Base-by-base conservation (phyloP, 2,888 invertebrate genomes). In the Calephelis perditalis region DNA sequence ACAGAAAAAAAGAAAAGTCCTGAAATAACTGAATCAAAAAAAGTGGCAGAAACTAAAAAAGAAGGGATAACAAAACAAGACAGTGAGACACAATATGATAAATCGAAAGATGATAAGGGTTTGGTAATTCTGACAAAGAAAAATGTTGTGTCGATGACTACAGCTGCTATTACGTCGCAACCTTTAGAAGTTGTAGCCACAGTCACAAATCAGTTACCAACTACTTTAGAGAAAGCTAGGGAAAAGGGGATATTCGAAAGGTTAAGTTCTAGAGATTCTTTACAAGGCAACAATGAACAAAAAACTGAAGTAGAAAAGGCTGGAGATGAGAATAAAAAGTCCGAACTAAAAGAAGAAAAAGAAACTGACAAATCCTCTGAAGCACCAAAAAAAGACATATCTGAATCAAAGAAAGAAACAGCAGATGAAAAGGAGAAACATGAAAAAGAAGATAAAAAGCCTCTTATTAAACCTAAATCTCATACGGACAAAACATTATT, bases 131-230 rank as follows among this genome's bases (percentile, higher is more conserved):
- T 91, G 59, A 91, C 91, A 0, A 91, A 91, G 72, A 87, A 88
- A 70, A 91, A 79, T 65, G 82, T 92, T 35, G 84, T 92, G 52
- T 92, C 92, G 15, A 92, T 92, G 92, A 92, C 92, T 11, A 92
- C 92, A 6, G 92, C 92, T 26, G 92, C 92, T 7, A 92, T 92
- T 58, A 91, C 92, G 58, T 86, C 92, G 7, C 92, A 92, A 64
- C 92, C 92, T 2, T 76, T 92, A 63, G 90, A 92, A 75, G 84
- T 92, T 10, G 91, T 91, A 4, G 86, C 91, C 47, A 91, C 89
- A 46, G 91, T 92, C 7, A 92, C 91, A 4, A 92, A 91, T 68
- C 92, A 92, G 71, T 68, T 92, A 57, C 90, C 91, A 44, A 73
- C 82, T 44, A 81, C 86, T 57, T 79, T 91, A 56, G 91, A 91